Evolutionary conservation across 2,113 vertebrate species (phyloP).

Genomic region (Cnemophilus loriae): DNA sequence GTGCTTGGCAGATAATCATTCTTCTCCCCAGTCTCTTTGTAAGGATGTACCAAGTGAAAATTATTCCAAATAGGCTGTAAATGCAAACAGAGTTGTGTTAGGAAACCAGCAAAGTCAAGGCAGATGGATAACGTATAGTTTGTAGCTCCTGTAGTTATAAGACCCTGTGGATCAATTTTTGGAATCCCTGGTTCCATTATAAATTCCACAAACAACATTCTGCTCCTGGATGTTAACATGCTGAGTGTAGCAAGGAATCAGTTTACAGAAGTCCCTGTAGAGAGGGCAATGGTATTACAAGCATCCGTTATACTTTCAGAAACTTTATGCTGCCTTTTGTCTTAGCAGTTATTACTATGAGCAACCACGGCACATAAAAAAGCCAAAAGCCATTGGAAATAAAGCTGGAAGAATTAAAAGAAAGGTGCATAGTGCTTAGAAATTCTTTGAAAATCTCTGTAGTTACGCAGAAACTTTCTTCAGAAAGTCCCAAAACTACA

Average conservation of each 20-base stretch:
- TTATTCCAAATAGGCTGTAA: not conserved
- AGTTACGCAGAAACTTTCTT: not conserved
- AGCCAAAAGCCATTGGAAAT: not conserved
- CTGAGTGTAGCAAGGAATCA: conserved; percentile 14
- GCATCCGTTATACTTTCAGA: conserved; percentile 26
- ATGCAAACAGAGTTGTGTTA: not conserved
- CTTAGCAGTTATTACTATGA: not conserved
- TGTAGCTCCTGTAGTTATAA: not conserved
- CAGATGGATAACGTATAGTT: not conserved
- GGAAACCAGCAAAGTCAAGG: not conserved
- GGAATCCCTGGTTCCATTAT: not conserved
- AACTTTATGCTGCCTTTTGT: not conserved
- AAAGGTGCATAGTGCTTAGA: not conserved
- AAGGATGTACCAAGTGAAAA: not conserved
- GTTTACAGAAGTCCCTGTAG: not conserved
- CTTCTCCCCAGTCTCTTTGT: not conserved
- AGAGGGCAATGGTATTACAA: conserved; percentile 21
- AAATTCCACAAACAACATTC: conserved; percentile 17
- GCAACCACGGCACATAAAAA: not conserved
- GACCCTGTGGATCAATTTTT: not conserved
- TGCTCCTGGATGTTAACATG: conserved; percentile 5
- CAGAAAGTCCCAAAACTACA: not conserved
- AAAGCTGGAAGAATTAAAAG: not conserved
- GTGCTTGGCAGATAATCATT: not conserved
- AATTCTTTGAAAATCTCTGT: not conserved